These are phyloP conservation scores for Nemoura dubitans DNA, from an alignment of 2,888 invertebrate genomes.

Conservation along the genomic window DNA sequence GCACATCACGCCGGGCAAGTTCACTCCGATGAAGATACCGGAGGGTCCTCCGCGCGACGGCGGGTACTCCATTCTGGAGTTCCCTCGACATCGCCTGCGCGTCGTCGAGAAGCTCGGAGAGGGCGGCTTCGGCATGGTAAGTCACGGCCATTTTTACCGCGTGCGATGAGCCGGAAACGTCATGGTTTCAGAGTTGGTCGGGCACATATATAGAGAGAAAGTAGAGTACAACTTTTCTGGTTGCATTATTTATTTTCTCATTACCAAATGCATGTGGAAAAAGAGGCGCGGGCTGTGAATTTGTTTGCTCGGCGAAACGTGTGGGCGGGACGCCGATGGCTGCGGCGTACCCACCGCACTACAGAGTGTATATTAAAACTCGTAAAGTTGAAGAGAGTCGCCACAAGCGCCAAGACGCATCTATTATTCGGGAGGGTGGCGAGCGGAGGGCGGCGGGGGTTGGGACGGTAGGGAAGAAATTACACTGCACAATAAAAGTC, in stretches of 20 bases:
- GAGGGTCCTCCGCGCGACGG: constrained; percentile 72
- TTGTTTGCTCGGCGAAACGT: not conserved
- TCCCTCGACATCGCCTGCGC: constrained; percentile 83
- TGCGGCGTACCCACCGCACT: not conserved
- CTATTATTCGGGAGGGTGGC: constrained; percentile 36
- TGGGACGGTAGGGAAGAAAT: constrained; percentile 40
- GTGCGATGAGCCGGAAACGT: no score
- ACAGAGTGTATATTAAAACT: constrained; percentile 49
- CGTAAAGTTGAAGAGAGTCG: constrained; percentile 48
- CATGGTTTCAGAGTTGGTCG: no score
- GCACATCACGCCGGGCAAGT: constrained; percentile 73
- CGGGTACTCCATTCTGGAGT: constrained; percentile 75
- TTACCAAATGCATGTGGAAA: not conserved
- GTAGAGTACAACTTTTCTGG: not conserved
- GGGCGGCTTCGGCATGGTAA: constrained; percentile 87
- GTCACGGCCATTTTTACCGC: no score
- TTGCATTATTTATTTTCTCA: not conserved
- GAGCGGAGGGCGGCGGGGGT: not conserved
- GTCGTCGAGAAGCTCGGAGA: constrained; percentile 87
- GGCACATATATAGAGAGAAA: no score
- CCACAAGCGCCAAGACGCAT: constrained; percentile 38
- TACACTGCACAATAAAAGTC: constrained; percentile 49
- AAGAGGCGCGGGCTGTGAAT: not conserved
- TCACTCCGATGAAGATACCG: constrained; percentile 78
- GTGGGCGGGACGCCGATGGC: not conserved